Percentiles rank a stretch among this genome's conserved stretches.
These are phyloP conservation scores for Siniperca chuatsi DNA, from an alignment of 2,113 vertebrate genomes.

Conservation along the genomic window DNA sequence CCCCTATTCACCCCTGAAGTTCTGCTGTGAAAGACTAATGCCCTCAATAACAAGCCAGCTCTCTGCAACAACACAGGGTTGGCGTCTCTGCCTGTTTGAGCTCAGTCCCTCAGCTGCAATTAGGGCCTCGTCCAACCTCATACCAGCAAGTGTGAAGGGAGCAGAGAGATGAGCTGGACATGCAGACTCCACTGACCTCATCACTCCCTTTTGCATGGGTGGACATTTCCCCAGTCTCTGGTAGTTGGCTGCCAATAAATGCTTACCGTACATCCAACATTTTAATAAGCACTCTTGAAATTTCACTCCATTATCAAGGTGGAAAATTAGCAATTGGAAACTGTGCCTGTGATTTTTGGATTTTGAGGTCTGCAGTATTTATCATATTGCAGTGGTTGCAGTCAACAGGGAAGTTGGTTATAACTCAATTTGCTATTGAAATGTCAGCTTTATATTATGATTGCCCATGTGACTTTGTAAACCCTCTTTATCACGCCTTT, in stretches of 20 bases:
- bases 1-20: not conserved
- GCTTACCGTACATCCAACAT: conserved; percentile 14
- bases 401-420: not conserved
- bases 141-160: conserved; percentile 27
- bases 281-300: conserved; percentile 17
- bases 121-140: conserved; percentile 22
- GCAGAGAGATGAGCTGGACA: conserved; percentile 25
- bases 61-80: conserved; percentile 11
- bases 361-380: not conserved
- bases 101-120: conserved; percentile 36
- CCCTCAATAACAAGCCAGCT: conserved; percentile 42
- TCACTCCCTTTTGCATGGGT: conserved; percentile 25
- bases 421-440: not conserved
- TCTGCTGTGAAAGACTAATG: conserved; percentile 46
- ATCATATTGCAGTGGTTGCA: not conserved
- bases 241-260: conserved; percentile 24
- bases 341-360: not conserved
- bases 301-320: conserved; percentile 24
- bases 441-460: not conserved
- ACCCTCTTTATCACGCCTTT: not conserved
- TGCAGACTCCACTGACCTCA: conserved; percentile 26
- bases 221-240: conserved; percentile 23
- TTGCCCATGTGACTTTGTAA: not conserved
- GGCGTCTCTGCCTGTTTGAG: conserved; percentile 13
- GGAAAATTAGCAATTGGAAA: conserved; percentile 17